These are phyloP conservation scores for Tenthredo scrophulariae DNA, from an alignment of 2,888 invertebrate genomes.

Conservation along the genomic window DNA sequence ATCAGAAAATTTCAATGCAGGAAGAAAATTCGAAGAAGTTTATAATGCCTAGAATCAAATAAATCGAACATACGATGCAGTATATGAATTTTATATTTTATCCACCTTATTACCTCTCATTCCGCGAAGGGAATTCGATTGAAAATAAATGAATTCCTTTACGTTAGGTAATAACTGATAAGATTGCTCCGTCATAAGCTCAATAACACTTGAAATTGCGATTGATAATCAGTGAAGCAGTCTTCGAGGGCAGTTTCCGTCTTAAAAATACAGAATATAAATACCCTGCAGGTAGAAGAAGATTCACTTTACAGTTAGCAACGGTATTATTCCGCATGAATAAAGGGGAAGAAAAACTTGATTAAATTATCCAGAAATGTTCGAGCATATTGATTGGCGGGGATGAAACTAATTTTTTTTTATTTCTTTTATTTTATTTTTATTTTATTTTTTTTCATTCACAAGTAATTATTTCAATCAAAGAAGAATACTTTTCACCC, in stretches of 20 bases:
- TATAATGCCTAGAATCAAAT: neutral
- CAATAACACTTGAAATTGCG: constrained; percentile 22
- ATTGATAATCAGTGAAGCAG: neutral
- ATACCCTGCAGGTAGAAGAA: neutral
- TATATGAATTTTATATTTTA: neutral
- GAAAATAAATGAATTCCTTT: neutral
- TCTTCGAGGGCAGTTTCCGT: neutral
- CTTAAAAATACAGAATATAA: neutral
- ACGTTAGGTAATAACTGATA: neutral
- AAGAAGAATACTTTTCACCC: neutral
- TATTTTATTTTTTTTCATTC: neutral
- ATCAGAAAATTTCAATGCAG: neutral
- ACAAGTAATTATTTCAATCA: neutral
- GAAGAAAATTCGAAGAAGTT: neutral
- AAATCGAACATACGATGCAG: neutral
- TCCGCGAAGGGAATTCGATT: neutral
- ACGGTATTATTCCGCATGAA: neutral
- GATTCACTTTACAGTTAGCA: neutral
- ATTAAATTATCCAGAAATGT: neutral
- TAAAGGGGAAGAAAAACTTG: neutral
- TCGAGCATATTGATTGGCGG: neutral
- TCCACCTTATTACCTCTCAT: neutral
- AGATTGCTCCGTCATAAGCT: constrained; percentile 10
- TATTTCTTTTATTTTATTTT: neutral
- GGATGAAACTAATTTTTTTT: neutral